Base-by-base conservation (phyloP, 1,140 invertebrate genomes). In the Eumeta japonica region DNA sequence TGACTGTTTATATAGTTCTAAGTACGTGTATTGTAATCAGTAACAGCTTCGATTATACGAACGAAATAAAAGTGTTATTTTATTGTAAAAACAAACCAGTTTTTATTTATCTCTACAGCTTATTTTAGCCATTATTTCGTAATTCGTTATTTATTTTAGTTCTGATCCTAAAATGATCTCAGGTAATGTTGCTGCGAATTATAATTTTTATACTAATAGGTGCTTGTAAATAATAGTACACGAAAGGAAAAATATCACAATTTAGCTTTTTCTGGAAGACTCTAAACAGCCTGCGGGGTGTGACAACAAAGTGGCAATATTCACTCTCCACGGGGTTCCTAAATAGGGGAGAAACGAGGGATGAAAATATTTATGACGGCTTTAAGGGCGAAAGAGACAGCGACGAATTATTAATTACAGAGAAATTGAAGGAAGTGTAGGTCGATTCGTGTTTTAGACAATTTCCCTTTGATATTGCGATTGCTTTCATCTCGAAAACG, bases 291-390 rank as follows among this genome's bases (percentile, higher is more conserved):
- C 58, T 46, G 54, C 58, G 61, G 60, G 62, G 53, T 50, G 51
- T 45, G 56, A 57, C 58, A 57, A 73, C 68, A 73, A 73, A 71
- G 68, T 73, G 65, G 68, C 68, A 73, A 73, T 73, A 73, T 71
- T 67, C 61, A 49, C 62, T 71, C 66, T 67, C 68, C 50, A 55
- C 68, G 64, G 66, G 68, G 61, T 55, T 65, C 53, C 64, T 66
- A 62, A 73, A 73, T 66, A 64, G 68, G 68, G 68, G 68, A 66
- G 52, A 59, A 54, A 46, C 24, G 56, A 5, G 50, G 40, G 59
- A 73, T 12, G 31, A 38, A 32, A 16, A 42, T 52, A 65, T 46
- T 34, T 16, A 32, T 40, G 36, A 27, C 20, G 16, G 20, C 13
- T 3, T 16, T 9, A 30, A 27, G 58, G 37, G 33, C 3, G 42